Evolutionary conservation across 2,888 invertebrate genomes (phyloP).

Genomic region (Eupithecia inturbata): DNA sequence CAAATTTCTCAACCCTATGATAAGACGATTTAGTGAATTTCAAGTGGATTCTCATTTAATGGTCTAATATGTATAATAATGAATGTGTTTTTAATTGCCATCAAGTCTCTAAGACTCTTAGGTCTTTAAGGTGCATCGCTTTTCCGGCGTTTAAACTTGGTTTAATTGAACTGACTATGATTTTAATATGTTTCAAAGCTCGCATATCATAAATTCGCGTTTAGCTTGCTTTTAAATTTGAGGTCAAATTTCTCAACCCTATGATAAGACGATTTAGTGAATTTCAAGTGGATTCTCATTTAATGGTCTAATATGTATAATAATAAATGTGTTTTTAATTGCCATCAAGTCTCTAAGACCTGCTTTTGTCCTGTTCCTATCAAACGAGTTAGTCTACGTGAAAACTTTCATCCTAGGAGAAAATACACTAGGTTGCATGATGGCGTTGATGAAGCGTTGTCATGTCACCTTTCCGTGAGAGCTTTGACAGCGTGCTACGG

Average conservation of each 20-base stretch:
- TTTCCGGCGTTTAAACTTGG: slow-evolving; percentile 45
- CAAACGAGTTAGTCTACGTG: background rate
- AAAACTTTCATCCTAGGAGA: slow-evolving; percentile 14
- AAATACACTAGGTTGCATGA: background rate
- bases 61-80: too few relatives aligned
- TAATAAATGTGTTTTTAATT: background rate
- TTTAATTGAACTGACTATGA: background rate
- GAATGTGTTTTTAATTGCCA: too few relatives aligned
- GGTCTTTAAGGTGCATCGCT: slow-evolving; percentile 50
- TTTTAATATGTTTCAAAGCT: background rate
- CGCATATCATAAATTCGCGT: background rate
- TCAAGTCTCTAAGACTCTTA: too few relatives aligned
- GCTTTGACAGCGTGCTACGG: slow-evolving; percentile 42
- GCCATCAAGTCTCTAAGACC: background rate
- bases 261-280: background rate
- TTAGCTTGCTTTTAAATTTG: background rate
- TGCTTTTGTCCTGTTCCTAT: background rate
- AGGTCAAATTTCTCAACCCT: background rate
- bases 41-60: background rate
- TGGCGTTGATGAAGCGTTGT: slow-evolving; percentile 16
- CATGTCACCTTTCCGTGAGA: slow-evolving; percentile 32
- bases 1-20: background rate
- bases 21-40: background rate
- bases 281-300: background rate
- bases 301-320: too few relatives aligned